phyloP scores from a whole-genome alignment of 2,113 vertebrate species.

The Dicaeum eximium region DNA sequence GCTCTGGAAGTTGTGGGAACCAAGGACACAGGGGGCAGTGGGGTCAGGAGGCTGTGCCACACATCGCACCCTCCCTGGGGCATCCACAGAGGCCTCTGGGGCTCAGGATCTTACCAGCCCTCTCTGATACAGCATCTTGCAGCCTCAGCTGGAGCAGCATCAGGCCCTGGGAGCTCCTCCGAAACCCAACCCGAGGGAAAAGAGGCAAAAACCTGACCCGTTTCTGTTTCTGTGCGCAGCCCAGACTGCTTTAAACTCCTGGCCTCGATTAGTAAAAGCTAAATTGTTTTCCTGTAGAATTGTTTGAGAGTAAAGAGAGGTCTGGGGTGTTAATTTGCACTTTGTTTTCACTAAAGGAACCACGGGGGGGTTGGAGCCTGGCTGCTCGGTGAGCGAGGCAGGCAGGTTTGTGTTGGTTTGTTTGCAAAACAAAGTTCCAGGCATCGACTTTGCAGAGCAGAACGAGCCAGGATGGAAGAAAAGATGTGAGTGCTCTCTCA shows the following conservation, averaged over 20 bases:
- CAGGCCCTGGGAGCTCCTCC: neutral
- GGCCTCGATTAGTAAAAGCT: neutral
- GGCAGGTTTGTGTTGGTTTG: neutral
- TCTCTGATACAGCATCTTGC: neutral
- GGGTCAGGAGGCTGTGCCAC: neutral
- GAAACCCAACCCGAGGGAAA: neutral
- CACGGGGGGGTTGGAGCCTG: neutral
- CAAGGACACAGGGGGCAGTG: fast-evolving
- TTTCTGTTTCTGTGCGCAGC: neutral
- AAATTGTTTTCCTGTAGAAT: neutral
- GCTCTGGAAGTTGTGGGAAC: neutral
- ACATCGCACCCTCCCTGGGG: neutral
- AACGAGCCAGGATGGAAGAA: neutral
- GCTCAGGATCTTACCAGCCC: neutral
- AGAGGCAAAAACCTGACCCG: neutral
- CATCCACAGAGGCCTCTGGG: neutral
- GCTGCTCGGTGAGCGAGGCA: neutral
- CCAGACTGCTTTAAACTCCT: neutral
- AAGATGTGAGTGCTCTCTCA: neutral
- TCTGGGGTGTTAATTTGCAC: neutral
- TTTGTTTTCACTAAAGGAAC: neutral
- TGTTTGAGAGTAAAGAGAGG: neutral
- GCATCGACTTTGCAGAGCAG: neutral
- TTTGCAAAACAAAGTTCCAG: neutral
- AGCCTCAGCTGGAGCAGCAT: neutral